These are phyloP conservation scores for Dasysyrphus tricinctus DNA, from an alignment of 2,888 invertebrate species.

Conservation along the genomic window DNA sequence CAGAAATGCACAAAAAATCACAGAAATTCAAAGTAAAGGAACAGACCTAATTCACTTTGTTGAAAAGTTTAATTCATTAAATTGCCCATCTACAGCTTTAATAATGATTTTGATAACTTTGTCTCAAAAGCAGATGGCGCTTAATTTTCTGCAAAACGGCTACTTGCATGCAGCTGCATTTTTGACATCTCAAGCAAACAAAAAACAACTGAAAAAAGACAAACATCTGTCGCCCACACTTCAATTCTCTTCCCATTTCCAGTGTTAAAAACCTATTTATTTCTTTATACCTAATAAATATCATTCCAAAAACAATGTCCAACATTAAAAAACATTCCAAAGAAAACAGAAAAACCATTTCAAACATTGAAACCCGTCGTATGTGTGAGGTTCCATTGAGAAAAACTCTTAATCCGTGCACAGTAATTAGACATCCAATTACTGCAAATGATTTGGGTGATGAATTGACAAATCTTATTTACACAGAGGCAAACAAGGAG, in stretches of 20 bases:
- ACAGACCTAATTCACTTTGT: too few relatives aligned
- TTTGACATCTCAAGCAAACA: constrained; percentile 24
- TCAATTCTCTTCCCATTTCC: not conserved
- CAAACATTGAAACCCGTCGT: constrained; percentile 26
- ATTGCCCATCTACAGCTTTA: not conserved
- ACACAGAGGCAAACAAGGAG: constrained; percentile 51
- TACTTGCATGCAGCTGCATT: not conserved
- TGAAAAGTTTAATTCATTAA: too few relatives aligned
- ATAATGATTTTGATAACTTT: not conserved
- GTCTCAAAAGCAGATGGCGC: not conserved
- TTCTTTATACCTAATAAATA: not conserved
- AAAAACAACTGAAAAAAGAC: constrained; percentile 2
- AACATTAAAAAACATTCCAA: constrained; percentile 71
- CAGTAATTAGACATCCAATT: constrained; percentile 62
- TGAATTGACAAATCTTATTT: constrained; percentile 37
- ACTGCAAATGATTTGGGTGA: constrained; percentile 46
- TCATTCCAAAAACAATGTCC: constrained; percentile 48
- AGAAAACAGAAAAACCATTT: constrained; percentile 37
- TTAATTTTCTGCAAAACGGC: not conserved
- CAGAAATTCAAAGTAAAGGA: too few relatives aligned
- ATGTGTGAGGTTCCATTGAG: constrained; percentile 26
- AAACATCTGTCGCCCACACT: constrained; percentile 21
- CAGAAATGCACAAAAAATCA: too few relatives aligned
- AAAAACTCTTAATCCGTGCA: constrained; percentile 35
- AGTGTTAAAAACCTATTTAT: constrained; percentile 1